Evolutionary conservation across 2,888 invertebrate species (phyloP), one percentile per base, ranked within the genome.

Genomic region (Chydorus sphaericus): DNA sequence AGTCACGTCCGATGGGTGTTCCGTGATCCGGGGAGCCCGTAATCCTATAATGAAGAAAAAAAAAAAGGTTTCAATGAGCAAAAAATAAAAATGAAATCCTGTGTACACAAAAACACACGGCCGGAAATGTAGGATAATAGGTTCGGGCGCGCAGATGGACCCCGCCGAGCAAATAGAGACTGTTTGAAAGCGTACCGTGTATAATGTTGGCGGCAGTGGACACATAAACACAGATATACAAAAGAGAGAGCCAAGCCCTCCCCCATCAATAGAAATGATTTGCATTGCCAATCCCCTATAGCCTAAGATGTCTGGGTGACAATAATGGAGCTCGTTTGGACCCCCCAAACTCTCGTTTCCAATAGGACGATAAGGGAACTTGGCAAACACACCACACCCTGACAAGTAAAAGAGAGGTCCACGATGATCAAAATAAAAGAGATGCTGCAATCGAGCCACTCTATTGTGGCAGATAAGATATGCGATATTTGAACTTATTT

Each of bases 1-100:
- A 64, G 91, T 85, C 63, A 91, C 87, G 75, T 97, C 94, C 63
- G 90, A 85, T 56, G 97, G 97, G 72, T 97, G 96, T 71, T 97
- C 96, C 62, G 89, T 89, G 72, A 97, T 97, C 62, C 90, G 80
- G 4, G 97, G 97, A 49, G 89, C 33, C 36, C 48, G 20, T 20
- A 31, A 37, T 3, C 31, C 53, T 54, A 16, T 31, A 52, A 29
- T n/a, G 20, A 39, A 18, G 16, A 39, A 39, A 39, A 39, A 8
- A 6, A 39, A 8, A n/a, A 6, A 39, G 16, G 20, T 10, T 39
- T 10, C 16, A 39, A 39, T 39, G n/a, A n/a, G n/a, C n/a, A n/a
- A n/a, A n/a, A n/a, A n/a, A n/a, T n/a, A n/a, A n/a, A n/a, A n/a
- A n/a, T n/a, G n/a, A n/a, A n/a, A n/a, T n/a, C n/a, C n/a, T n/a